Evolutionary conservation across 2,113 vertebrate genomes (phyloP), one percentile per base, ranked within the genome.

Genomic region (Hyperopisus bebe): DNA sequence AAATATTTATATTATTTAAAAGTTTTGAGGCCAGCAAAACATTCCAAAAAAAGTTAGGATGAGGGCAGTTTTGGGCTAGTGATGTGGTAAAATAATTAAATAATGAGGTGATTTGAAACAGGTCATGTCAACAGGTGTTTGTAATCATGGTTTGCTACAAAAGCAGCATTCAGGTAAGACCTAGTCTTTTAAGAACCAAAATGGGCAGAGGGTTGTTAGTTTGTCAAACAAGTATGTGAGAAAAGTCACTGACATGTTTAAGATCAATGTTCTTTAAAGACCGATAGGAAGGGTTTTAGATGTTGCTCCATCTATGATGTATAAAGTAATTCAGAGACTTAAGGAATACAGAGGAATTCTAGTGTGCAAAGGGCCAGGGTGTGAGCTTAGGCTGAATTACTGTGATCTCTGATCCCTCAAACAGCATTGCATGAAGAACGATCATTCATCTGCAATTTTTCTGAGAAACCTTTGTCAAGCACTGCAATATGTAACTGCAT

Each of bases 371-470:
- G 51, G 51, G 1, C 1, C 17, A 53, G 51, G 17, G 51, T 21
- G 17, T 0, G 0, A 58, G 6, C 21, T 1, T n/a, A n/a, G n/a
- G n/a, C n/a, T 55, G 19, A 6, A 21, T 21, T 6, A 24, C 5
- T 7, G 6, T 55, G 53, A 55, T 55, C 5, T 55, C 19, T 55
- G 53, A 8, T 53, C 6, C 0, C 19, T 58, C 53, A 58, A 24
- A 8, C 0, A 24, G 21, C 9, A 58, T 6, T 58, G 21, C 21
- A 58, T 24, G 0, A 58, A 58, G 53, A 58, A 6, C 53, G 6
- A 24, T 58, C 17, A 24, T 58, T 58, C 21, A 8, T 8, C 6
- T 58, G 6, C 21, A 58, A 58, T 58, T 58, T 7, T n/a, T n/a
- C 19, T 21, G 53, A 24, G 5, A 58, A 58, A 58, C 5, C 53